Evolutionary conservation across 2,888 invertebrate species (phyloP).

Genomic region (Nephrocerus scutellatus): DNA sequence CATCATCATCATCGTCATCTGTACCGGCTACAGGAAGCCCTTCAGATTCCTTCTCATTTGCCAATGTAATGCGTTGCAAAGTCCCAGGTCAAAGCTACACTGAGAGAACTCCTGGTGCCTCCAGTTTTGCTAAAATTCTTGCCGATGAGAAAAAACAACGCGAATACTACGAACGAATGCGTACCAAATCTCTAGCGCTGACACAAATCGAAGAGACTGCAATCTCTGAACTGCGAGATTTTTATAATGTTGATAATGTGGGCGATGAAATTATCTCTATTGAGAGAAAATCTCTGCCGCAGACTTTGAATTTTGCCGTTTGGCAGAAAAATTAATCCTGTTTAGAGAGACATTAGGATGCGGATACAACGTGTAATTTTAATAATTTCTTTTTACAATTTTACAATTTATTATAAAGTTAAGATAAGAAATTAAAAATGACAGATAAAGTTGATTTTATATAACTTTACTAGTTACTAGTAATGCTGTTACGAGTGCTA

Average conservation of each 20-base stretch:
- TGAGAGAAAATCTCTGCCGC: conserved; percentile 32
- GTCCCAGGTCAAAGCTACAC: conserved; percentile 7
- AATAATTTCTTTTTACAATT: conserved; percentile 1
- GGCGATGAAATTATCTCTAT: conserved; percentile 69
- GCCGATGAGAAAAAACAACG: conserved; percentile 67
- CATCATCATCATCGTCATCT: conserved; percentile 14
- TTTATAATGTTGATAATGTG: conserved; percentile 65
- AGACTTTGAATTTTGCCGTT: conserved; percentile 40
- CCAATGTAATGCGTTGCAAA: conserved; percentile 37
- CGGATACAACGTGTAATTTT: no score
- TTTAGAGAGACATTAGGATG: background rate
- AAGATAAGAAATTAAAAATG: no score
- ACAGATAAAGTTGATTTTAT: no score
- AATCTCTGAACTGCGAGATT: conserved; percentile 66
- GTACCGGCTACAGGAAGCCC: conserved; percentile 31
- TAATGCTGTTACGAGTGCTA: no score
- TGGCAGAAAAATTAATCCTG: conserved; percentile 30
- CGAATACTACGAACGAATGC: conserved; percentile 62
- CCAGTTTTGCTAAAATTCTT: conserved; percentile 55
- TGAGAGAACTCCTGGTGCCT: conserved; percentile 1
- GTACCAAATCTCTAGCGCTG: conserved; percentile 63
- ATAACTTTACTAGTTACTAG: no score
- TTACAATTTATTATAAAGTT: conserved; percentile 11
- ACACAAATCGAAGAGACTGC: conserved; percentile 87
- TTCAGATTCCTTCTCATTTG: conserved; percentile 37